phyloP scores from a whole-genome alignment of 2,113 vertebrate species.

The Festucalex cinctus region DNA sequence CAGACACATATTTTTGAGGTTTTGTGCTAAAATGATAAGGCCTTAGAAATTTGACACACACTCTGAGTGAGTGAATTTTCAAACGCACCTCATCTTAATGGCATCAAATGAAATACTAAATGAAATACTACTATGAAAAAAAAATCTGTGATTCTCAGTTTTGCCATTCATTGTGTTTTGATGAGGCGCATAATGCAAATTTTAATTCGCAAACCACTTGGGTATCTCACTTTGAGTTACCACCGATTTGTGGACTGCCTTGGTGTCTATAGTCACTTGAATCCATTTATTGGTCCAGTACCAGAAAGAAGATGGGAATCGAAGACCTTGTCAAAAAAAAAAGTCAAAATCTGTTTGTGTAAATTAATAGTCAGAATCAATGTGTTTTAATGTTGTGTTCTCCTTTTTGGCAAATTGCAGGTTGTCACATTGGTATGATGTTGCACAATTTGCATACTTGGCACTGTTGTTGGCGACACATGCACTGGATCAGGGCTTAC shows the following conservation, averaged over 20 bases:
- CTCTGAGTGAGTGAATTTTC: no score
- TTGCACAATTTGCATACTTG: not conserved
- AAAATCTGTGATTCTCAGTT: no score
- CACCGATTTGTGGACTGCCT: no score
- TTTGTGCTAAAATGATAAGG: not conserved
- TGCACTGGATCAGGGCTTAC: not conserved
- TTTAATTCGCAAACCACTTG: no score
- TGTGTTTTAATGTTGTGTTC: not conserved
- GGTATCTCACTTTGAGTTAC: no score
- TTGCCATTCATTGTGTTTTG: no score
- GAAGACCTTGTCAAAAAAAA: not conserved
- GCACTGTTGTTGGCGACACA: not conserved
- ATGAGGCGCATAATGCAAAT: no score
- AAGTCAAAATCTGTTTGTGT: not conserved
- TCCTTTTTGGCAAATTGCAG: not conserved
- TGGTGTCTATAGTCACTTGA: not conserved
- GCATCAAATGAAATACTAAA: no score
- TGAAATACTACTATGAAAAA: no score
- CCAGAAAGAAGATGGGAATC: not conserved
- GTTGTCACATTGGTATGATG: not conserved
- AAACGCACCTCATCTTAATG: no score
- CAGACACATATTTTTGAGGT: slow-evolving; percentile 13
- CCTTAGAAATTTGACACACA: no score
- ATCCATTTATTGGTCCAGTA: not conserved
- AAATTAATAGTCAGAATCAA: not conserved